Conservation (phyloP, 2,797 vertebrate species). For the Lacerta bilineata region DNA sequence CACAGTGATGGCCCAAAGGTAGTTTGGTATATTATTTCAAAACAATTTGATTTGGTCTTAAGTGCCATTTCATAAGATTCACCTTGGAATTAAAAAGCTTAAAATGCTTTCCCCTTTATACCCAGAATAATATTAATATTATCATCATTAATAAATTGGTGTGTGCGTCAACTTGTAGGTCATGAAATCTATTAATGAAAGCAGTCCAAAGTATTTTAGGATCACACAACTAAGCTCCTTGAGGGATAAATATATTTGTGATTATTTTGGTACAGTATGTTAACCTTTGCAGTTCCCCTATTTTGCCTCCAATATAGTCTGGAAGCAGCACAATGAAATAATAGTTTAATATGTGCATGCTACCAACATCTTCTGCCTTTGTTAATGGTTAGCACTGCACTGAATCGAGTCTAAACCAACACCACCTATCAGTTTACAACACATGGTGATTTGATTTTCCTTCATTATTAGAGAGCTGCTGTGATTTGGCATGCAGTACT, state of each 20-base stretch:
- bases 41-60: not conserved
- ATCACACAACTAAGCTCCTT: not conserved
- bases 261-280: not conserved
- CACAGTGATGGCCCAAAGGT: not conserved
- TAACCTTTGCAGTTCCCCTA: not conserved
- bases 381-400: not conserved
- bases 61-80: constrained; percentile 11
- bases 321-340: not conserved
- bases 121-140: not conserved
- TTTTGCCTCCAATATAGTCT: not conserved
- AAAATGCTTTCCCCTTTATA: constrained; percentile 4
- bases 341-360: not conserved
- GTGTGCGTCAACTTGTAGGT: not conserved
- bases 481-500: not conserved
- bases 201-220: not conserved
- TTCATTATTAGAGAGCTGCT: not conserved
- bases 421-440: not conserved
- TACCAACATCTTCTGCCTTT: not conserved
- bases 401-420: not conserved
- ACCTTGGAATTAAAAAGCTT: not conserved
- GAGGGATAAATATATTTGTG: not conserved
- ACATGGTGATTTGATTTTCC: not conserved
- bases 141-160: not conserved
- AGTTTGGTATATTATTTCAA: constrained; percentile 14
- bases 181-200: not conserved